Base-by-base conservation (phyloP, 2,113 vertebrate species). In the Hippocampus guttulatus region DNA sequence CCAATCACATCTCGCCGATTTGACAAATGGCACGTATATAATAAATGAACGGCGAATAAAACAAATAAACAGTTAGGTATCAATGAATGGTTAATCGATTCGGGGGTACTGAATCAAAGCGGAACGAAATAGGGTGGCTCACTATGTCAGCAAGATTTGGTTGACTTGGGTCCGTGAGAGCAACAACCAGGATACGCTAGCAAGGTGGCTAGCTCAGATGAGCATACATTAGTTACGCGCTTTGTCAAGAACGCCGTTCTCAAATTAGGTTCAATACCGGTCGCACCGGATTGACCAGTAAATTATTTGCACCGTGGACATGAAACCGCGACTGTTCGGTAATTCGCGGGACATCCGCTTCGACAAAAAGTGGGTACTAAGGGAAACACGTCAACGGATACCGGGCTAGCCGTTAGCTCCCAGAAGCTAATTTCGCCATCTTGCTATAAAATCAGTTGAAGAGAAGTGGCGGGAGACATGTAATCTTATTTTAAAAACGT, bases 371-470 rank as follows among this genome's bases (percentile, higher is more conserved):
- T 4, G 8, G 15, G 43, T 25, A 27, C 69, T 78, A 73, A 74
- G 71, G 71, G 70, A 70, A 55, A 18, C n/a, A 65, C 14, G 15
- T 21, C 1, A 27, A 71, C 58, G 8, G 38, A n/a, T 20, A n/a
- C 54, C 41, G 0, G 15, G 80, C 74, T 88, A 89, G 57, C 69
- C 0, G 70, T 47, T 62, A 75, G 75, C 84, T 68, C 72, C 66
- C 0, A 65, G 23, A 63, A 71, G 75, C 84, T 74, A 75, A 67
- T 74, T 77, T 86, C 88, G 86, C 88, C 88, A 90, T 89, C 82
- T 89, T 89, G 85, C 60, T 43, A 62, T 74, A 25, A 70, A 67
- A 71, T 77, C 73, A 43, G 27, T 51, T 73, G 57, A 73, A 76
- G 64, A 77, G 66, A 75, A 75, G 66, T 23, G 47, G 61, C 61